Evolutionary conservation across 1,140 invertebrate genomes (phyloP).

Genomic region (Oedothorax gibbosus): DNA sequence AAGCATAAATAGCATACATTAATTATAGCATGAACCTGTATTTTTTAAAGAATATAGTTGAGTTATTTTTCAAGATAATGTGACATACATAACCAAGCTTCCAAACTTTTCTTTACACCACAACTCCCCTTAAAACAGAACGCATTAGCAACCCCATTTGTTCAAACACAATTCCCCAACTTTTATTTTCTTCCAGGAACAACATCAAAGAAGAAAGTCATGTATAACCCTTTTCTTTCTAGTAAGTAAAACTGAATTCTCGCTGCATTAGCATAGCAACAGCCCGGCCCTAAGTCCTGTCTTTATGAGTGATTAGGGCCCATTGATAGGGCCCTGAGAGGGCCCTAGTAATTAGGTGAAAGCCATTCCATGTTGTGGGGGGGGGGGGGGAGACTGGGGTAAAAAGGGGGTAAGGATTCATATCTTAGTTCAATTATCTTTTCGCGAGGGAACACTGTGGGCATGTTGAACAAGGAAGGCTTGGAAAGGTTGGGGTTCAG

Average conservation of each 20-base stretch:
- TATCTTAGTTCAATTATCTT: constrained; percentile 60
- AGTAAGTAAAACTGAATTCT: background rate
- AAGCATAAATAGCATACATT: no score
- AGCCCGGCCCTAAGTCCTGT: constrained; percentile 18
- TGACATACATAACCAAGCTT: no score
- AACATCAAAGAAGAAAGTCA: no score
- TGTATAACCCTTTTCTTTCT: no score
- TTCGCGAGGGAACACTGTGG: constrained; percentile 6
- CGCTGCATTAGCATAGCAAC: constrained; percentile 33
- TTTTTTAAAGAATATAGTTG: no score
- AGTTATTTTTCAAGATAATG: no score
- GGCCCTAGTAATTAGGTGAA: constrained; percentile 54
- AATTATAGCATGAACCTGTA: no score
- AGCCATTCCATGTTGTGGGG: constrained; percentile 51
- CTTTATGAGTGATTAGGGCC: constrained; percentile 56
- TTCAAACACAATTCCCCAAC: no score
- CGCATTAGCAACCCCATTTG: background rate
- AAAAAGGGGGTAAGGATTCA: constrained; percentile 31
- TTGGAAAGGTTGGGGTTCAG: background rate
- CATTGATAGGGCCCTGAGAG: constrained; percentile 37
- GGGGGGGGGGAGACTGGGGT: constrained; percentile 1
- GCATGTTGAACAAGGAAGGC: constrained; percentile 32
- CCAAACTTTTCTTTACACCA: background rate
- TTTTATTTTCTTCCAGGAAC: no score
- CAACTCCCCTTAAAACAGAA: background rate